Base-by-base conservation (phyloP, 2,888 invertebrate genomes). In the Apoda limacodes region DNA sequence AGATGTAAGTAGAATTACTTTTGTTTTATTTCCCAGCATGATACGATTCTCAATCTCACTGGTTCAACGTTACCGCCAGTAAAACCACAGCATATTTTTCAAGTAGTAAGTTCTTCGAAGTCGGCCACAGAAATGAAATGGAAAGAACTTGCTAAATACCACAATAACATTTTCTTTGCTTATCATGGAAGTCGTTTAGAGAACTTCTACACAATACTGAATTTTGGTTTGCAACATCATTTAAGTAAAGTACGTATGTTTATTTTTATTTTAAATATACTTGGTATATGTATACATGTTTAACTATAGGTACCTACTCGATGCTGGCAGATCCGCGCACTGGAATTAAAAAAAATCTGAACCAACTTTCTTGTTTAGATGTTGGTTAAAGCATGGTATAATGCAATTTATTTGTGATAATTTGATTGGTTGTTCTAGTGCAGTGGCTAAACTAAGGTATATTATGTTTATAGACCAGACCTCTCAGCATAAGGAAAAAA, bases 121-220 rank as follows among this genome's bases (percentile, higher is more conserved):
- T 84, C 84, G 1, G 58, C 67, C 23, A 62, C 80, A 5, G 88
- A 88, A 61, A 60, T 71, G 24, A 83, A 82, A 49, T 89, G 87
- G 86, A 78, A 76, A 45, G 76, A 78, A 32, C 48, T 84, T 30
- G 68, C 83, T 4, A 78, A 81, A 47, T 75, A 78, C 32, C 78
- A 82, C 52, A 80, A 71, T 31, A 17, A 17, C 7, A 76, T 85
- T 1, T 83, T 89, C 50, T 84, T 82, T 53, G 92, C 90, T 2
- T 93, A 87, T 57, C 92, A 93, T 59, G 93, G 93, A 17, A 92
- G 89, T 57, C 83, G 88, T 34, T 68, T 92, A 39, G 92, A 92
- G 58, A 89, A 92, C 56, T 91, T 93, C 55, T 88, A 91, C 68
- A 89, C 91, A 1, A 90, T 92, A 43, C 60, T 92, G 31, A 86